Evolutionary conservation across 2,797 vertebrate genomes (phyloP).

Genomic region (Parauchenoglanis punctatus): DNA sequence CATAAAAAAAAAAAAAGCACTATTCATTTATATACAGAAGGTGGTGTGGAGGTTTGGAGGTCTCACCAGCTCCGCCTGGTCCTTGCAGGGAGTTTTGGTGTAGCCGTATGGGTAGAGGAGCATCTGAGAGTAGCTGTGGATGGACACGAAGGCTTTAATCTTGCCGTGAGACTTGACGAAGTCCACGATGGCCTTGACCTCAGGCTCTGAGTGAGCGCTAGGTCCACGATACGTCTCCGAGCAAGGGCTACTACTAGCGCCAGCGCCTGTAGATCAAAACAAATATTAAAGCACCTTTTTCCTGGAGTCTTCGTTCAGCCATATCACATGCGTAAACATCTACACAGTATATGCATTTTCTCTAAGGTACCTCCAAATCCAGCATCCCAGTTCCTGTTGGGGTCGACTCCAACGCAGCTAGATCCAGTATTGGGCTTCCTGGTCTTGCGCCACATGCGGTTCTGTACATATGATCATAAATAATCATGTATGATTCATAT

Average conservation of each 20-base stretch:
- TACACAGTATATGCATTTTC: neutral
- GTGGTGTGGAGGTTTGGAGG: neutral
- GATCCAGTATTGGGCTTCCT: conserved; percentile 77
- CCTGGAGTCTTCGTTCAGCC: neutral
- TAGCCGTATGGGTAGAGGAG: conserved; percentile 93
- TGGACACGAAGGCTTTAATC: conserved; percentile 90
- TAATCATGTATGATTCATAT: neutral
- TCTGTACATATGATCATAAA: conserved; percentile 66
- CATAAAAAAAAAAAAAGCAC: neutral
- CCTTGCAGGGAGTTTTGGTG: conserved; percentile 61
- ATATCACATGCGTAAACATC: neutral
- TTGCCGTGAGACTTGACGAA: conserved; percentile 86
- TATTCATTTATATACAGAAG: neutral
- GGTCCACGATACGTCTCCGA: conserved; percentile 82
- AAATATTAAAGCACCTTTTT: neutral
- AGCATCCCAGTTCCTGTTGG: conserved; percentile 94
- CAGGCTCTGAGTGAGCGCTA: conserved; percentile 82
- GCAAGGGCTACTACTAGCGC: conserved; percentile 84
- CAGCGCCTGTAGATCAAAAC: conserved; percentile 67
- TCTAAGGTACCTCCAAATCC: conserved; percentile 84
- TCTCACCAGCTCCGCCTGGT: conserved; percentile 84
- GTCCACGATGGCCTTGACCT: conserved; percentile 91
- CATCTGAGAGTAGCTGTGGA: conserved; percentile 95
- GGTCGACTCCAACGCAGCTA: conserved; percentile 83
- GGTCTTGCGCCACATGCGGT: conserved; percentile 97